Percentiles rank a stretch among this genome's conserved stretches.
Conservation (phyloP, 2,113 vertebrate species). For the Apteryx mantelli region DNA sequence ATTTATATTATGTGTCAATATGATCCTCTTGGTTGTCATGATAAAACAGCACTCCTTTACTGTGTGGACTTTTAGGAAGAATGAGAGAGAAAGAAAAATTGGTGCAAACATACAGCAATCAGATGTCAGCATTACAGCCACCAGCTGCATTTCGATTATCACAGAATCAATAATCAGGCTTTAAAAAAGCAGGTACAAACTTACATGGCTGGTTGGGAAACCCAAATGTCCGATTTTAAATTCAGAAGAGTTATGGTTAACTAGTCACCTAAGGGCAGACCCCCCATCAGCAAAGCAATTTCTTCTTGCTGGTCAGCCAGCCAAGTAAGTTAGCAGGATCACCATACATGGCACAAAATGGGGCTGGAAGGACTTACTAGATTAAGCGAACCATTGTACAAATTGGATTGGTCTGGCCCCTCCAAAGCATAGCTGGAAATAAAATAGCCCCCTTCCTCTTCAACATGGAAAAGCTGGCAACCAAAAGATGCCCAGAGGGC, state of each 20-base stretch:
- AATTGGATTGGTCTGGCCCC: no score
- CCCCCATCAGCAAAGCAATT: background rate
- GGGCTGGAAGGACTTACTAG: background rate
- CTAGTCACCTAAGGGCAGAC: background rate
- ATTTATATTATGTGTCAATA: background rate
- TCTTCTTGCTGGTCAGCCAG: no score
- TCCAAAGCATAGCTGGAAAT: no score
- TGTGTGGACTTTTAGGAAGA: background rate
- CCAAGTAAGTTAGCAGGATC: no score
- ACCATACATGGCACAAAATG: accelerated
- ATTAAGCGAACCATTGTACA: accelerated
- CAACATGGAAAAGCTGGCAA: no score
- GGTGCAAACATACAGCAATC: background rate
- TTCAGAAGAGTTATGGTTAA: accelerated
- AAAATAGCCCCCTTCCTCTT: no score
- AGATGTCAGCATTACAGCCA: accelerated
- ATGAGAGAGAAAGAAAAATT: background rate
- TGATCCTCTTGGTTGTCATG: accelerated
- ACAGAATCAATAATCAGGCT: background rate
- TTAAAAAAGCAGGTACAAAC: background rate
- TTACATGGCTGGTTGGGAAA: background rate
- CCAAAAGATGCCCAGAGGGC: no score
- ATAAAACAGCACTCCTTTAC: background rate
- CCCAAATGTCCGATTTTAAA: accelerated
- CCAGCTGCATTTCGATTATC: accelerated